These are phyloP conservation scores for Dicyrtoma fusca DNA, from an alignment of 2,888 invertebrate genomes.

Conservation along the genomic window DNA sequence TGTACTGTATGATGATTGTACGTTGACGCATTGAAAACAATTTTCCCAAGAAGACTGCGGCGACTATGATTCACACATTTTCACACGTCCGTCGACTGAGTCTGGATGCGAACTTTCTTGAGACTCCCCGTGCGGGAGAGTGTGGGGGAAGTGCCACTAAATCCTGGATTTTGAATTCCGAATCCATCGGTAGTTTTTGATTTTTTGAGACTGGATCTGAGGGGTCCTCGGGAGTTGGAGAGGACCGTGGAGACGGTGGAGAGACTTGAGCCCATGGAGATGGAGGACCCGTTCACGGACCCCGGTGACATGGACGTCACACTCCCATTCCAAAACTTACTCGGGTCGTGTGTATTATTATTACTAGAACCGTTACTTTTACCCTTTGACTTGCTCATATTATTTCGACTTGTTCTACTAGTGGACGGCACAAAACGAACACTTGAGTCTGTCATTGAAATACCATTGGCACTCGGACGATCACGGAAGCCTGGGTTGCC, in stretches of 20 bases:
- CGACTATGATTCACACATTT: no score
- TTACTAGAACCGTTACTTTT: conserved; percentile 45
- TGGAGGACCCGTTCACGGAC: conserved; percentile 47
- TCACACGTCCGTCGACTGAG: conserved; percentile 82
- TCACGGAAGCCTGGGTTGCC: conserved; percentile 87
- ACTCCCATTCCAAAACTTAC: conserved; percentile 51
- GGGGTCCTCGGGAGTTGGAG: conserved; percentile 67
- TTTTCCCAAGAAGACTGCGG: no score
- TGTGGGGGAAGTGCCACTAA: conserved; percentile 80
- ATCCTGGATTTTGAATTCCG: conserved; percentile 85
- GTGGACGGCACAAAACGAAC: conserved; percentile 55
- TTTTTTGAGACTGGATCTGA: conserved; percentile 82
- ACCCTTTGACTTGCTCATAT: conserved; percentile 38
- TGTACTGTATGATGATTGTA: no score
- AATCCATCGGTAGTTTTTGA: conserved; percentile 68
- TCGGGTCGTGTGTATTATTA: conserved; percentile 43
- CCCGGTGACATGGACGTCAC: conserved; percentile 46
- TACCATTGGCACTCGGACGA: conserved; percentile 60
- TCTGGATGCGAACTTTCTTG: conserved; percentile 88
- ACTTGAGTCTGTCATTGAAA: conserved; percentile 85
- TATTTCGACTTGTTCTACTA: conserved; percentile 39
- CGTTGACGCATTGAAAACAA: no score
- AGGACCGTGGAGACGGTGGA: conserved; percentile 55
- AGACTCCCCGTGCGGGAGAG: conserved; percentile 82
- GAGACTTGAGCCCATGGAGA: conserved; percentile 49